phyloP scores from a whole-genome alignment of 2,797 vertebrate species.

The Carapus acus region DNA sequence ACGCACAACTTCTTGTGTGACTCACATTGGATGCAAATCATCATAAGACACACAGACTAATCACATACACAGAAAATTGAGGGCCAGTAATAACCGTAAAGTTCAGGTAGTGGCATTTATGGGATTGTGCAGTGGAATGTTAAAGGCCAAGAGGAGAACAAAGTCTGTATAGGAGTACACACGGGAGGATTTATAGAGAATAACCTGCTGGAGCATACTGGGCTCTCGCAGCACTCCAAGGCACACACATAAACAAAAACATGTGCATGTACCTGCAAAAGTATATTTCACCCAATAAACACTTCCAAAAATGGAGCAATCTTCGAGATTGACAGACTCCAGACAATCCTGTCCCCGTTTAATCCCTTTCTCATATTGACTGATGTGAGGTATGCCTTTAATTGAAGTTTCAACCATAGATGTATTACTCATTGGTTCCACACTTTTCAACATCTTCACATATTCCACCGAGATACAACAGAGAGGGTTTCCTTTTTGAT shows the following conservation, averaged over 20 bases:
- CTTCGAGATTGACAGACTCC: too few species aligned
- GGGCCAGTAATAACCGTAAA: slow-evolving; percentile 26
- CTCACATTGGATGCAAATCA: too few species aligned
- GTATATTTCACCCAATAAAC: neutral
- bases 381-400: too few species aligned
- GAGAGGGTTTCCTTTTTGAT: too few species aligned
- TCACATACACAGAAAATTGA: slow-evolving; percentile 14
- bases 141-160: slow-evolving; percentile 41
- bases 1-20: too few species aligned
- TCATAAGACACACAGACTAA: slow-evolving; percentile 18
- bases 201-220: slow-evolving; percentile 7
- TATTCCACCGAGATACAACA: too few species aligned
- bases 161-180: slow-evolving; percentile 29
- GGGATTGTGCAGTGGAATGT: slow-evolving; percentile 43
- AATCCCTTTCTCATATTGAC: too few species aligned
- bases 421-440: too few species aligned
- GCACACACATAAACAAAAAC: slow-evolving; percentile 9
- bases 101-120: slow-evolving; percentile 19
- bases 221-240: slow-evolving; percentile 1
- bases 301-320: too few species aligned
- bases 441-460: too few species aligned
- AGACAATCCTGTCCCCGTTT: too few species aligned
- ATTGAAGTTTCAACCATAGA: too few species aligned
- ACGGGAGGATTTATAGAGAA: slow-evolving; percentile 38
- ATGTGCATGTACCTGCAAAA: neutral